Percentiles rank a stretch among this genome's conserved stretches.
These are phyloP conservation scores for Paralichthys olivaceus DNA, from an alignment of 2,113 vertebrate genomes.

Conservation along the genomic window DNA sequence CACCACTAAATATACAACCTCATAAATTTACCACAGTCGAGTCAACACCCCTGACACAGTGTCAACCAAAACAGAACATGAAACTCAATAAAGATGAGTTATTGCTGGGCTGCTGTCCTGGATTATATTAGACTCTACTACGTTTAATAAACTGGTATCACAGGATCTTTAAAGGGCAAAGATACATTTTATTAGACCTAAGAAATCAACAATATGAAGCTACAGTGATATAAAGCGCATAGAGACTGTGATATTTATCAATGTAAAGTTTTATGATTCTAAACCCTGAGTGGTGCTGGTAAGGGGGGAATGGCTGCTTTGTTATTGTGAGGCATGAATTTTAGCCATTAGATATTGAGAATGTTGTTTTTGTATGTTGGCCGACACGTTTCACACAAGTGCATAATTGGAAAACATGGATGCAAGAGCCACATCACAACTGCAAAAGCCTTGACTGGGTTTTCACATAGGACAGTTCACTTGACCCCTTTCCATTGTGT, in stretches of 20 bases:
- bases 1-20: constrained; percentile 2
- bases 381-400: neutral
- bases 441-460: too few species aligned
- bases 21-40: constrained; percentile 14
- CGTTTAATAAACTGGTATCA: neutral
- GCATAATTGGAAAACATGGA: too few species aligned
- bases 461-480: too few species aligned
- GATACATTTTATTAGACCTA: neutral
- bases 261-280: neutral
- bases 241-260: too few species aligned
- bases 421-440: neutral
- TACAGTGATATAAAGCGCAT: too few species aligned
- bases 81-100: neutral
- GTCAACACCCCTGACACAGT: constrained; percentile 21
- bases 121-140: constrained; percentile 1
- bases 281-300: neutral
- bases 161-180: neutral
- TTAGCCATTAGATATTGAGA: neutral
- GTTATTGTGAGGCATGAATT: neutral
- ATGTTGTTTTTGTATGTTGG: too few species aligned
- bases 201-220: neutral
- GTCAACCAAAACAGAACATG: neutral
- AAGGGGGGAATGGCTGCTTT: neutral
- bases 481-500: too few species aligned
- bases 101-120: neutral